A percentile compares a stretch with the other conserved stretches of the same genome.
phyloP scores from a whole-genome alignment of 1,140 invertebrate species.

The Ridgeia piscesae region DNA sequence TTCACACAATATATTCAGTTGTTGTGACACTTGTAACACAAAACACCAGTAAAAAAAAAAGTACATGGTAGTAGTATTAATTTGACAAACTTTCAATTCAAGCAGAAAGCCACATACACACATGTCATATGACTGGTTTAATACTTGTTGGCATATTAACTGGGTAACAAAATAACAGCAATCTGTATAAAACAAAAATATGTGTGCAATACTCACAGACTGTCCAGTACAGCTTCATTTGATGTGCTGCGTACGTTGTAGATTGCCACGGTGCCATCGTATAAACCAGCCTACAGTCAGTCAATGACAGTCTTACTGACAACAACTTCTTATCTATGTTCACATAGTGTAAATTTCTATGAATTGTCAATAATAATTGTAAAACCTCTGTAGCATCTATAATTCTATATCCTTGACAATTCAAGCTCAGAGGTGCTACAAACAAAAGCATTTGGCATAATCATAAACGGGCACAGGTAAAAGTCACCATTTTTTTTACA shows the following conservation, averaged over 20 bases:
- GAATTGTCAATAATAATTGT: no score
- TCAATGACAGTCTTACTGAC: no score
- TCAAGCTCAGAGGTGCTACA: no score
- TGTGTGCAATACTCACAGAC: conserved; percentile 45
- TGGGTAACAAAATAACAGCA: neutral
- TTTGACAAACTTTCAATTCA: neutral
- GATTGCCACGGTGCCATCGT: conserved; percentile 56
- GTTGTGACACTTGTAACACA: neutral
- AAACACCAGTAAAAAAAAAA: neutral
- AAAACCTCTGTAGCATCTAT: no score
- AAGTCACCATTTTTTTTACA: no score
- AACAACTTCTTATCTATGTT: no score
- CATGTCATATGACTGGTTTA: no score
- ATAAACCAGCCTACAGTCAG: conserved; percentile 39
- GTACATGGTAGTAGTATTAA: neutral
- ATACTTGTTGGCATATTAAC: no score
- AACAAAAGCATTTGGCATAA: no score
- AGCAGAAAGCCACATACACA: neutral
- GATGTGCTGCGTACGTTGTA: conserved; percentile 51
- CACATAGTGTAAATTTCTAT: no score
- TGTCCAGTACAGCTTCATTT: conserved; percentile 54
- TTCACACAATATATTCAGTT: neutral
- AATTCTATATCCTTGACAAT: no score
- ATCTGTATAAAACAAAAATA: neutral
- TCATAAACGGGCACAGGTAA: no score